Conservation (phyloP, 2,888 invertebrate genomes). For the Vandiemenella viatica region DNA sequence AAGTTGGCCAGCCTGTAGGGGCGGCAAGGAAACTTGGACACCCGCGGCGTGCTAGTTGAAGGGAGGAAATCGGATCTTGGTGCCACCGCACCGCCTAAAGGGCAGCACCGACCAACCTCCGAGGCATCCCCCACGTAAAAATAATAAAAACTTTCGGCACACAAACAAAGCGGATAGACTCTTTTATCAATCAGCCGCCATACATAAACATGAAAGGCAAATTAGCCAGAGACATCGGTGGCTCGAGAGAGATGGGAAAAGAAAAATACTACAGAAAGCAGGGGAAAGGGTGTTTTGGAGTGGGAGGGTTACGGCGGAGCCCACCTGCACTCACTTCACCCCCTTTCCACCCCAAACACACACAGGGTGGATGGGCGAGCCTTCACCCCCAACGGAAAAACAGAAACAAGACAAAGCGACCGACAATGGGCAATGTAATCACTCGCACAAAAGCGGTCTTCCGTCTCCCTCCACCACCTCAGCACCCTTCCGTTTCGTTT, state of each 20-base stretch:
- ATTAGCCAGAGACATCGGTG: conserved; percentile 8
- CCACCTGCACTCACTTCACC: not conserved
- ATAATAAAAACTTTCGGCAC: not conserved
- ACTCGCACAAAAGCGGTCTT: not conserved
- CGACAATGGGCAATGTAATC: not conserved
- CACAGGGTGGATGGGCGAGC: too few species aligned
- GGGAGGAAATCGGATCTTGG: too few species aligned
- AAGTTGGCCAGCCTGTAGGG: not conserved
- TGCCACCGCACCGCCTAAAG: too few species aligned
- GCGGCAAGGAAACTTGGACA: not conserved
- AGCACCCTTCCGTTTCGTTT: not conserved
- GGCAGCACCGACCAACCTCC: too few species aligned
- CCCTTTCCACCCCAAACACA: not conserved
- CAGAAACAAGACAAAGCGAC: not conserved
- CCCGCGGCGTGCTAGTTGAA: not conserved
- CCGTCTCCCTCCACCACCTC: not conserved
- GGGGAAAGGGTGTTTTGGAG: too few species aligned
- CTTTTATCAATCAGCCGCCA: conserved; percentile 14
- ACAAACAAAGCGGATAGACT: conserved; percentile 5
- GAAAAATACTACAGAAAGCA: not conserved
- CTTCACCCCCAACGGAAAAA: not conserved
- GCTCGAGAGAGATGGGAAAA: not conserved
- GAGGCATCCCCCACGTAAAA: too few species aligned
- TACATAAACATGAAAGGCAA: conserved; percentile 15
- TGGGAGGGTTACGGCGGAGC: too few species aligned